phyloP scores from a whole-genome alignment of 2,888 invertebrate species.

The Gibbula magus region DNA sequence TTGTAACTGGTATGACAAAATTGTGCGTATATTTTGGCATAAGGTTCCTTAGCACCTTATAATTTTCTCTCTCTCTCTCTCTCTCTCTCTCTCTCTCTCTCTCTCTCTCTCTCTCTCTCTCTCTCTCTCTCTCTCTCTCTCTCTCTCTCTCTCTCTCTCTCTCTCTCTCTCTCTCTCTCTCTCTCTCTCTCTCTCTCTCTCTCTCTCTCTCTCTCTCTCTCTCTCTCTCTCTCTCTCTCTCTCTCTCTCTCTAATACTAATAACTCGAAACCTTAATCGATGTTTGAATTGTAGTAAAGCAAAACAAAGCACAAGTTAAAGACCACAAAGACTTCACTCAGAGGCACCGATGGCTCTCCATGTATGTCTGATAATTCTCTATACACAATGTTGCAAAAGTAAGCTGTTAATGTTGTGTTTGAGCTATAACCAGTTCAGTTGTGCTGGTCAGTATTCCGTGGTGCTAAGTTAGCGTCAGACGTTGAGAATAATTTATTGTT shows the following conservation, averaged over 20 bases:
- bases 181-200: too few species aligned
- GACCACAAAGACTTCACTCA: background rate
- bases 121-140: background rate
- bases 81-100: too few species aligned
- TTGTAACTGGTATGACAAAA: background rate
- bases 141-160: too few species aligned
- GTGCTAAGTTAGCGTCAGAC: background rate
- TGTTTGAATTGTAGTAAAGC: background rate
- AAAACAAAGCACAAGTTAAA: background rate
- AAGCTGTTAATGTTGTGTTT: too few species aligned
- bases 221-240: too few species aligned
- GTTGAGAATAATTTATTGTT: background rate
- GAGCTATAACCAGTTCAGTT: too few species aligned
- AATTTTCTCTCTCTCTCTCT: background rate
- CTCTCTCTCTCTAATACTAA: too few species aligned
- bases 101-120: too few species aligned
- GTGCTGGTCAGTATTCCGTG: too few species aligned
- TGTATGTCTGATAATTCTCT: background rate
- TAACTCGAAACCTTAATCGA: background rate
- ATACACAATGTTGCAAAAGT: background rate
- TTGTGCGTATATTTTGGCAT: background rate
- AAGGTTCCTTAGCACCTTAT: background rate
- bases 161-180: too few species aligned
- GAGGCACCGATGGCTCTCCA: background rate
- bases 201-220: too few species aligned